Evolutionary conservation across 2,888 invertebrate genomes (phyloP).

Genomic region (Aspidiotus rigidus): DNA sequence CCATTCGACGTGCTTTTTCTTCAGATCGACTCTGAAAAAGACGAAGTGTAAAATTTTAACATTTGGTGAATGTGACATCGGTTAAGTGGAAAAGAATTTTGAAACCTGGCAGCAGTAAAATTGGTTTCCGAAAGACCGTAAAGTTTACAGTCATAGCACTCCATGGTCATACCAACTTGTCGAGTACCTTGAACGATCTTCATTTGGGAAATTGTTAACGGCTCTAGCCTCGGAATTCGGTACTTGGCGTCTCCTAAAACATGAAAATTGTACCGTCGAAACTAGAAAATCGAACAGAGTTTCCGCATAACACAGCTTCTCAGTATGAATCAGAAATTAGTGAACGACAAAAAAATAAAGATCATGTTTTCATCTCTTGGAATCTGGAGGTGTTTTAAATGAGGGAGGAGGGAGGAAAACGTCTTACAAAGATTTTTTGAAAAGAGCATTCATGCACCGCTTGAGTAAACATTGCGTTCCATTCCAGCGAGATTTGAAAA

Average conservation of each 20-base stretch:
- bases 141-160: slow-evolving; percentile 38
- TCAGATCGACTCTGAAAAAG: slow-evolving; percentile 37
- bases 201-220: slow-evolving; percentile 38
- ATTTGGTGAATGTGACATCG: background rate
- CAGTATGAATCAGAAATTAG: background rate
- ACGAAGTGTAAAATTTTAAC: no score
- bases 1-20: slow-evolving; percentile 38
- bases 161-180: slow-evolving; percentile 38
- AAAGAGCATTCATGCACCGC: no score
- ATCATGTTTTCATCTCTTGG: background rate
- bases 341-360: background rate
- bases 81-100: slow-evolving; percentile 21
- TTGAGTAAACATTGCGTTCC: no score
- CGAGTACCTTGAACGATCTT: slow-evolving; percentile 39
- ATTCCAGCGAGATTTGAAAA: no score
- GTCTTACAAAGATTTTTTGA: no score
- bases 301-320: background rate
- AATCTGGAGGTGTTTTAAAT: background rate
- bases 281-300: background rate
- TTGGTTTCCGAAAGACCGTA: slow-evolving; percentile 38
- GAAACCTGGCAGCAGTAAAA: slow-evolving; percentile 38
- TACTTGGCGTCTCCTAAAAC: slow-evolving; percentile 39
- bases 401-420: no score
- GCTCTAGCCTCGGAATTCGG: slow-evolving; percentile 39
- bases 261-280: background rate